phyloP scores from a whole-genome alignment of 2,797 vertebrate species.

The Microctenopoma stevenorrisi region DNA sequence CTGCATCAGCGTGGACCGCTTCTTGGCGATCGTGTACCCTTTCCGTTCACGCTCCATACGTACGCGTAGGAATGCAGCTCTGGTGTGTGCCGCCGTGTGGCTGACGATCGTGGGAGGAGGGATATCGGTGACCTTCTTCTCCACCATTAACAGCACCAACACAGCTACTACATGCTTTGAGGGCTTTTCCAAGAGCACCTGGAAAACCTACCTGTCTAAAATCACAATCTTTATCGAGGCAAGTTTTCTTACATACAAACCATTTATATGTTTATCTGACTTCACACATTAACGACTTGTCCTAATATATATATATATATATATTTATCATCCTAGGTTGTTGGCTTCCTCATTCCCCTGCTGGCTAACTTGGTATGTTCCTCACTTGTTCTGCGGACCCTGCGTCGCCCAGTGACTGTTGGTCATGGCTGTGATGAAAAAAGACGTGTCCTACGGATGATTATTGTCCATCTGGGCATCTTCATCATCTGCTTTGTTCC shows the following conservation, averaged over 20 bases:
- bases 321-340: constrained; percentile 68
- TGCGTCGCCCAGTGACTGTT: constrained; percentile 89
- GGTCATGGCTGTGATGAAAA: constrained; percentile 96
- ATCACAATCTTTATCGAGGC: constrained; percentile 99
- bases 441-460: constrained; percentile 94
- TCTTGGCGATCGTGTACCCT: constrained; percentile 96
- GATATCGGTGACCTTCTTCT: constrained; percentile 96
- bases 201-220: constrained; percentile 97
- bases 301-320: accelerated
- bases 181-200: constrained; percentile 95
- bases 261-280: neutral
- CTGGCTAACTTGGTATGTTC: constrained; percentile 94
- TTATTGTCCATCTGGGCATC: constrained; percentile 93
- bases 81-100: constrained; percentile 94
- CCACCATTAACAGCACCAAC: constrained; percentile 92
- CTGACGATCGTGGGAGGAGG: constrained; percentile 94
- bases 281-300: neutral
- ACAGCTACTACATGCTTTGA: constrained; percentile 94
- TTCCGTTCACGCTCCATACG: constrained; percentile 93
- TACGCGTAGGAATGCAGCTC: constrained; percentile 89
- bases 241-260: constrained; percentile 8
- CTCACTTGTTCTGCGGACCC: constrained; percentile 92
- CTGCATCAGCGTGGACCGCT: constrained; percentile 97
- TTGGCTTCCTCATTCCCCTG: constrained; percentile 95
- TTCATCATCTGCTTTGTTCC: constrained; percentile 98